phyloP scores from a whole-genome alignment of 1,140 invertebrate species.

The Drosophila kepulauana region DNA sequence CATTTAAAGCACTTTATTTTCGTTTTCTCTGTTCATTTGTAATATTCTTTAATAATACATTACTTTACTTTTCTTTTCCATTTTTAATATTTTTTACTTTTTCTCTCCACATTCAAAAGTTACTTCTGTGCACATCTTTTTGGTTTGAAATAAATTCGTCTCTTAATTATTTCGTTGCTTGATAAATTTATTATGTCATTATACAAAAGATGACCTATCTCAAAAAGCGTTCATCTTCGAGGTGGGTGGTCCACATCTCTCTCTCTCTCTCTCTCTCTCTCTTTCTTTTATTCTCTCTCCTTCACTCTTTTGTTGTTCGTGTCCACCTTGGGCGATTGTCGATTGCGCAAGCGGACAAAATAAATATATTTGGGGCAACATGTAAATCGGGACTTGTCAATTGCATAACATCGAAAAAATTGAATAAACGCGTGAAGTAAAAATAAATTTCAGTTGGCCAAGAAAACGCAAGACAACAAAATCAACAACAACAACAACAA shows the following conservation, averaged over 20 bases:
- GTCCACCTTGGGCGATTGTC: slow-evolving; percentile 10
- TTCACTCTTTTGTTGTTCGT: not conserved
- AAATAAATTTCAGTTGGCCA: slow-evolving; percentile 40
- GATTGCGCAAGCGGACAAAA: slow-evolving; percentile 28
- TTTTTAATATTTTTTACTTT: no score
- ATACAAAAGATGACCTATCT: no score
- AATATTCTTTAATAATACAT: no score
- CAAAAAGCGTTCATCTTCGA: no score
- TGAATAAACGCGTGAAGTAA: slow-evolving; percentile 23
- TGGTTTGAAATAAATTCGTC: no score
- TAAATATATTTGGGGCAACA: slow-evolving; percentile 42
- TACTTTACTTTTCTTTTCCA: no score
- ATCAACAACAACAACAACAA: slow-evolving; percentile 25
- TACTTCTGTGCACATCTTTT: no score
- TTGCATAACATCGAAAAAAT: slow-evolving; percentile 40
- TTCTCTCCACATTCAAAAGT: no score
- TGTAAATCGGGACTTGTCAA: slow-evolving; percentile 57
- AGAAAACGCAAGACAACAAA: slow-evolving; percentile 29
- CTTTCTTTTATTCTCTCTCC: not conserved
- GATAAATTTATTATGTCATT: no score
- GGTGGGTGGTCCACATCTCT: not conserved
- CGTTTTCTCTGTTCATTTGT: no score
- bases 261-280: not conserved
- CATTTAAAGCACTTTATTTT: no score
- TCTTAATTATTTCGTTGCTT: no score